A percentile compares a stretch with the other conserved stretches of the same genome.
These are phyloP conservation scores for Lacanobia wlatinum DNA, from an alignment of 2,888 invertebrate genomes.

Conservation along the genomic window DNA sequence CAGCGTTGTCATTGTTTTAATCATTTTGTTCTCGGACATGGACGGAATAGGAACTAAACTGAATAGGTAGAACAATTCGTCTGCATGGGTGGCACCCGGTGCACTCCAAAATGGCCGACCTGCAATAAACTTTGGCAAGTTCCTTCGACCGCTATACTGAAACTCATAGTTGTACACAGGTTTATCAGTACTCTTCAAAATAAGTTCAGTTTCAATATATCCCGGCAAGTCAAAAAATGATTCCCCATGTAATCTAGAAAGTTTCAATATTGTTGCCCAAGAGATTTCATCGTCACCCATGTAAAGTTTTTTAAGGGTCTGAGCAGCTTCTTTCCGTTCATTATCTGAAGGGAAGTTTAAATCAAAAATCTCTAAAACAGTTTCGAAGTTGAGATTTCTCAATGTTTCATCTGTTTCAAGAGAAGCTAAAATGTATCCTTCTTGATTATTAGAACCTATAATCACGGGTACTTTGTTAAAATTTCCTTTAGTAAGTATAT, in stretches of 20 bases:
- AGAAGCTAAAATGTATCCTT: conserved; percentile 58
- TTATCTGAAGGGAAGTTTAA: conserved; percentile 34
- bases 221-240: conserved; percentile 35
- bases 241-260: conserved; percentile 45
- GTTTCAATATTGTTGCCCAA: conserved; percentile 29
- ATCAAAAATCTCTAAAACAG: background rate
- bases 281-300: conserved; percentile 42
- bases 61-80: conserved; percentile 38
- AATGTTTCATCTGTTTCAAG: conserved; percentile 14
- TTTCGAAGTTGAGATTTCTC: conserved; percentile 18
- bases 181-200: conserved; percentile 35
- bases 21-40: conserved; percentile 55
- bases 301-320: conserved; percentile 23
- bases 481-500: conserved; percentile 47
- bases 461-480: conserved; percentile 66
- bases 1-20: conserved; percentile 56
- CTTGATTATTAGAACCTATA: conserved; percentile 63
- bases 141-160: conserved; percentile 35
- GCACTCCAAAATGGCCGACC: conserved; percentile 29
- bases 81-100: conserved; percentile 36
- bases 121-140: conserved; percentile 16
- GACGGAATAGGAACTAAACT: conserved; percentile 12
- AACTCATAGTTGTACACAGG: conserved; percentile 62
- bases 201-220: conserved; percentile 32
- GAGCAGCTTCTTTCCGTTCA: conserved; percentile 5